These are phyloP conservation scores for Tetragonula clypearis DNA, from an alignment of 1,140 invertebrate genomes.

Conservation along the genomic window DNA sequence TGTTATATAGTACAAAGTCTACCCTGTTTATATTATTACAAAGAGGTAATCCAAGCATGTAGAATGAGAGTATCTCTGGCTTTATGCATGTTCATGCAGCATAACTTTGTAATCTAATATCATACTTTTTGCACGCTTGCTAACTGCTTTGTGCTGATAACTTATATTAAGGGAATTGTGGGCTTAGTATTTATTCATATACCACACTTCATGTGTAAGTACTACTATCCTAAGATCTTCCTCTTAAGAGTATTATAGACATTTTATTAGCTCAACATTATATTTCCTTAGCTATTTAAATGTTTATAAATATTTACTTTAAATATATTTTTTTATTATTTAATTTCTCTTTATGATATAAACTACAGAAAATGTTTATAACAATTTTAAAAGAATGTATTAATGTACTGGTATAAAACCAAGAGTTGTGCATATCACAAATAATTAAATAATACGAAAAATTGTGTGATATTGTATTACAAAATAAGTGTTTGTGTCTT, in stretches of 20 bases:
- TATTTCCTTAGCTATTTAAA: not conserved
- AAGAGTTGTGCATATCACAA: not conserved
- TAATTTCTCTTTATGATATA: not conserved
- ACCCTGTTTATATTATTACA: conserved; percentile 49
- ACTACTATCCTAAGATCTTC: conserved; percentile 43
- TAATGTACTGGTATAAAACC: not conserved
- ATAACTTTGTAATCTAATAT: conserved; percentile 76
- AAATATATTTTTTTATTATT: conserved; percentile 4
- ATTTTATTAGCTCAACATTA: not conserved
- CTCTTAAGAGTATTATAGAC: conserved; percentile 2
- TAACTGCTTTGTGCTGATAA: conserved; percentile 76
- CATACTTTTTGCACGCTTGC: conserved; percentile 71
- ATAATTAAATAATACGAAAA: not conserved
- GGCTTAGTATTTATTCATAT: conserved; percentile 67
- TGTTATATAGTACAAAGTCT: conserved; percentile 54
- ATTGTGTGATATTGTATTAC: conserved; percentile 12
- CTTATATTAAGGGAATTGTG: conserved; percentile 77
- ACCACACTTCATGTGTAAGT: conserved; percentile 67
- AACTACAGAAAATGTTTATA: not conserved
- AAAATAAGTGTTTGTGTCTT: conserved; percentile 50
- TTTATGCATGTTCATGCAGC: conserved; percentile 75
- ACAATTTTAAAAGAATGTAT: not conserved
- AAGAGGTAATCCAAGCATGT: conserved; percentile 70
- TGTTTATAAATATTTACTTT: not conserved
- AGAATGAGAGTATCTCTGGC: conserved; percentile 69